These are phyloP conservation scores for Zenarchopterus dispar DNA, from an alignment of 2,797 vertebrate genomes.

Conservation along the genomic window DNA sequence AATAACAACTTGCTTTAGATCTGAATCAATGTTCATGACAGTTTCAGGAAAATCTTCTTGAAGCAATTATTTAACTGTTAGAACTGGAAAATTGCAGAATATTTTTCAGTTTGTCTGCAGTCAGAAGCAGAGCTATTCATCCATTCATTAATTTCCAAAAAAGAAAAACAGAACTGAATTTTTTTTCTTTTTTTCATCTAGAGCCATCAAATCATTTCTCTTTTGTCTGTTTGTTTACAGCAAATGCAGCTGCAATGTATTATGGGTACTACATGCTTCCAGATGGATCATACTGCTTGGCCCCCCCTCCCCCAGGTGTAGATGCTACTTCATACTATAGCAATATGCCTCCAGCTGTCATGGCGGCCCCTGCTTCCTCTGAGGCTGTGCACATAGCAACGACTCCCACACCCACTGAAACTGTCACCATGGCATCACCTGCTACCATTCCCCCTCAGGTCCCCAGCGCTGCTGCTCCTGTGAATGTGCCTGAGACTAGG, in stretches of 20 bases:
- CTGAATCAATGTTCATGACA: not conserved
- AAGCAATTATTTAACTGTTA: slow-evolving; percentile 6
- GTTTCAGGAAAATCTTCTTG: slow-evolving; percentile 6
- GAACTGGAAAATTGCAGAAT: slow-evolving; percentile 3
- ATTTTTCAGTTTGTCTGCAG: slow-evolving; percentile 15
- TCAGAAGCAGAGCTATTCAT: slow-evolving; percentile 3
- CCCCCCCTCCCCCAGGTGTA: slow-evolving; percentile 91
- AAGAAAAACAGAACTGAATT: too few relatives aligned
- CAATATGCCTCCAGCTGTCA: slow-evolving; percentile 81
- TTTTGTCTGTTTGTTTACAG: slow-evolving; percentile 13
- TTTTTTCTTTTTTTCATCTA: too few relatives aligned
- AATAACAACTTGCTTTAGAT: not conserved
- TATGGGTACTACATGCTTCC: slow-evolving; percentile 98
- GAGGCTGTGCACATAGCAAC: slow-evolving; percentile 80
- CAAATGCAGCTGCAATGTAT: slow-evolving; percentile 83
- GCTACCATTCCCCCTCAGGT: slow-evolving; percentile 46
- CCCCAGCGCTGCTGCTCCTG: slow-evolving; percentile 48
- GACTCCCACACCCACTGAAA: slow-evolving; percentile 79
- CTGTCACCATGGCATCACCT: slow-evolving; percentile 32
- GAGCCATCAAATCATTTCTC: not conserved
- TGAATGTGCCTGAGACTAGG: slow-evolving; percentile 57
- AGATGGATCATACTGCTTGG: slow-evolving; percentile 94
- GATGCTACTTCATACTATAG: slow-evolving; percentile 90
- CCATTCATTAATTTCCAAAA: not conserved
- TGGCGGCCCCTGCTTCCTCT: slow-evolving; percentile 77